Conservation (phyloP, 2,888 invertebrate species). For the Junonia oenone region DNA sequence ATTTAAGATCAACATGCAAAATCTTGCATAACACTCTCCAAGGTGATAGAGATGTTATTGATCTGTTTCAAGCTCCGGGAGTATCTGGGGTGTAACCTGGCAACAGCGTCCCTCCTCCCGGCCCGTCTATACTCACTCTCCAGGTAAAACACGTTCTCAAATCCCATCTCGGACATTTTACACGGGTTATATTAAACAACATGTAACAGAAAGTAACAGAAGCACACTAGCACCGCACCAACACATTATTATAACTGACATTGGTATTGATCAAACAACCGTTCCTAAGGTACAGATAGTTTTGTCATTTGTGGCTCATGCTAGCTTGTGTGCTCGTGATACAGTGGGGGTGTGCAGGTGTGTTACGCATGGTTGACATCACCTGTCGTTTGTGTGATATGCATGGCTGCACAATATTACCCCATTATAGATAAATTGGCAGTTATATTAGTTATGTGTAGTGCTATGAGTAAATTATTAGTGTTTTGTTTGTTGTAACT, state of each 20-base stretch:
- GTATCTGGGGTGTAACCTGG: slow-evolving; percentile 64
- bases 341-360: slow-evolving; percentile 67
- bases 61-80: slow-evolving; percentile 59
- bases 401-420: slow-evolving; percentile 52
- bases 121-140: slow-evolving; percentile 69
- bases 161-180: slow-evolving; percentile 74
- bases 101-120: slow-evolving; percentile 69
- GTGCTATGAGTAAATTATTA: slow-evolving; percentile 8
- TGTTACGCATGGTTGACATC: slow-evolving; percentile 57
- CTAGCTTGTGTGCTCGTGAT: slow-evolving; percentile 45
- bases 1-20: slow-evolving; percentile 17
- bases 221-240: slow-evolving; percentile 38
- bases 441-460: slow-evolving; percentile 12
- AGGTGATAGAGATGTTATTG: slow-evolving; percentile 70
- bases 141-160: slow-evolving; percentile 75
- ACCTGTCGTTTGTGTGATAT: slow-evolving; percentile 59
- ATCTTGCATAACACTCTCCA: slow-evolving; percentile 71
- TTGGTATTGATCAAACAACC: slow-evolving; percentile 72
- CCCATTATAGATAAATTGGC: slow-evolving; percentile 28
- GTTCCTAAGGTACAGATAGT: slow-evolving; percentile 53
- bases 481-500: neutral
- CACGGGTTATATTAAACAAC: slow-evolving; percentile 36
- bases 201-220: slow-evolving; percentile 24
- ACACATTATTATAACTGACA: slow-evolving; percentile 55
- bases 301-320: slow-evolving; percentile 35